Evolutionary conservation across 2,888 invertebrate species (phyloP), one percentile per base, ranked within the genome.

Genomic region (Drosophila limbata): DNA sequence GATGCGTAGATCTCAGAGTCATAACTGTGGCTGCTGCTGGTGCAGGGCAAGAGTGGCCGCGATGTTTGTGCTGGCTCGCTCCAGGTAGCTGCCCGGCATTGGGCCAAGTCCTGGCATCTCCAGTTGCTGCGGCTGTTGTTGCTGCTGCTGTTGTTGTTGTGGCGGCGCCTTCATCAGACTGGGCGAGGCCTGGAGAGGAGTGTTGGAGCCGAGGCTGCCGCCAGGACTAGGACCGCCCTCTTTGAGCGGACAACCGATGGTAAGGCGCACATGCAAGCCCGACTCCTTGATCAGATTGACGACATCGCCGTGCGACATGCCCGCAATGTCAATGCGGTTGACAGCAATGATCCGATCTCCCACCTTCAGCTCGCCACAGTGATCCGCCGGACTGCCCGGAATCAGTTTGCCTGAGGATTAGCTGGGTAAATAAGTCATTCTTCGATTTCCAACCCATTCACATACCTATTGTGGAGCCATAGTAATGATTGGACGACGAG

Each of bases 271-370:
- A 51, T 96, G 95, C 78, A 97, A 95, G 21, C 99, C 99, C 0
- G 98, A 98, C 91, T 97, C 98, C 93, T 99, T 99, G 90, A 99
- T 99, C 72, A 99, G 95, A 91, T 98, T 98, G 3, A 99, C 99
- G 67, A 99, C 98, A 90, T 99, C 98, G 35, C 98, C 98, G 91
- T 99, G 99, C 79, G 97, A 96, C 92, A 99, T 95, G 90, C 96
- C 96, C 70, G 97, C 95, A 79, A 99, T 98, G 88, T 98, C 96
- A 59, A 96, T 95, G 71, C 96, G 96, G 94, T 99, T 99, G 39
- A 99, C 99, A 51, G 98, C 98, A 53, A 99, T 94, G 76, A 99
- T 99, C 59, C 97, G 96, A 93, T 99, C 99, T 0, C 99, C 98
- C 6, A 99, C 97, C 91, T 96, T 96, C 0, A 99, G 93, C 61